Evolutionary conservation across 2,113 vertebrate genomes (phyloP), one percentile per base, ranked within the genome.

Genomic region (Anhinga rufa): DNA sequence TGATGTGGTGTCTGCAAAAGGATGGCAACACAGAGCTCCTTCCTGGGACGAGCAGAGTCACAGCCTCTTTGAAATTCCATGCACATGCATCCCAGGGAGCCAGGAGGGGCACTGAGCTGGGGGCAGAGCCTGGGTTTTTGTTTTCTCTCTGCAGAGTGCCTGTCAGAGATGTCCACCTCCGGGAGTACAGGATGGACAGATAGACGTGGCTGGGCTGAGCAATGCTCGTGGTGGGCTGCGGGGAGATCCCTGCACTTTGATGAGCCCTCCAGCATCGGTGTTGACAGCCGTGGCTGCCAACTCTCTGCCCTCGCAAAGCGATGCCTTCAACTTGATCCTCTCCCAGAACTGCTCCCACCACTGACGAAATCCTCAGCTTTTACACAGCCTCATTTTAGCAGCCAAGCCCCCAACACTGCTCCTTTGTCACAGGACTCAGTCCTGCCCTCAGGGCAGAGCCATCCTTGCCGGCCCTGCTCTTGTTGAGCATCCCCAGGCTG

Each of bases 161-260:
- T 96, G 95, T 96, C 96, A 95, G 84, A 92, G 61, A n/a, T 0
- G 1, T 14, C 62, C 86, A 78, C 46, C 90, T 40, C 72, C 2
- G n/a, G 92, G 93, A 86, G 81, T 61, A 34, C 13, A 28, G 95
- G 86, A 84, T 76, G 92, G 96, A 90, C 74, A 90, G 79, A 75
- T 9, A 77, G 93, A 90, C n/a, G 54, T 90, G 90, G 95, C 86
- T 83, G 80, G 66, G 89, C 80, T 90, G 48, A 76, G 68, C 58
- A 80, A 95, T 93, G 82, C 90, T 57, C 1, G 1, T n/a, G 32
- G 48, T 34, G 49, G 71, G 66, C 93, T 85, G 14, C 10, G 3
- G 77, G 62, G 55, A 84, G 49, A 60, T 84, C 16, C 10, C 68
- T 14, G 69, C 3, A 19, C 75, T 65, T 17, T 88, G 86, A 82